Evolutionary conservation across 64 coral and sea anemone genomes (phyloP).

Genomic region (Montipora cactus): DNA sequence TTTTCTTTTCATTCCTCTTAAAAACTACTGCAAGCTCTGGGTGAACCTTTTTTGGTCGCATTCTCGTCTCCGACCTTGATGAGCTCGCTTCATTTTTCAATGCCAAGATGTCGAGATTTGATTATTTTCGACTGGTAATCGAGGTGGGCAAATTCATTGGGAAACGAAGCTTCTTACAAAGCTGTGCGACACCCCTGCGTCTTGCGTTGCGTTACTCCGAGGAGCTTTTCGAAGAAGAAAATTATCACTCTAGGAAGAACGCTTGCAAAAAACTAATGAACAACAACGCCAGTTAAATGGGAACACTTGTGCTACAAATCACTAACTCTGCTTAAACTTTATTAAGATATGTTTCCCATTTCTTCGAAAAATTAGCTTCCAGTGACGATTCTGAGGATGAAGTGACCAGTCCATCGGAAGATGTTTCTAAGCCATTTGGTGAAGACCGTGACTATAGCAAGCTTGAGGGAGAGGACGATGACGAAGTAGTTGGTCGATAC

Average conservation of each 20-base stretch:
- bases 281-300: not conserved
- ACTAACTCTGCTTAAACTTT: not conserved
- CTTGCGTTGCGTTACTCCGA: too few species aligned
- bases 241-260: too few species aligned
- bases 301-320: not conserved
- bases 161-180: too few species aligned
- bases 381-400: conserved; percentile 43
- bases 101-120: too few species aligned
- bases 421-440: conserved; percentile 15
- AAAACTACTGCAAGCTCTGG: not conserved
- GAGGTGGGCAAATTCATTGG: too few species aligned
- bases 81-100: too few species aligned
- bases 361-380: not conserved
- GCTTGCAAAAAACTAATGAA: too few species aligned
- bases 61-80: too few species aligned
- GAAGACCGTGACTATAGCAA: conserved; percentile 24
- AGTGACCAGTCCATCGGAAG: conserved; percentile 25
- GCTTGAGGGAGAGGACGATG: conserved; percentile 16
- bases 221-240: too few species aligned
- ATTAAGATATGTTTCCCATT: not conserved
- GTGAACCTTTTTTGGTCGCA: too few species aligned
- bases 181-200: too few species aligned
- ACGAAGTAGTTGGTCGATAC: conserved; percentile 38
- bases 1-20: not conserved
- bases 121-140: too few species aligned